Percentiles rank a stretch among this genome's conserved stretches.
Evolutionary conservation across 2,113 vertebrate species (phyloP).

Genomic region (Tenebrosternarchus preto): DNA sequence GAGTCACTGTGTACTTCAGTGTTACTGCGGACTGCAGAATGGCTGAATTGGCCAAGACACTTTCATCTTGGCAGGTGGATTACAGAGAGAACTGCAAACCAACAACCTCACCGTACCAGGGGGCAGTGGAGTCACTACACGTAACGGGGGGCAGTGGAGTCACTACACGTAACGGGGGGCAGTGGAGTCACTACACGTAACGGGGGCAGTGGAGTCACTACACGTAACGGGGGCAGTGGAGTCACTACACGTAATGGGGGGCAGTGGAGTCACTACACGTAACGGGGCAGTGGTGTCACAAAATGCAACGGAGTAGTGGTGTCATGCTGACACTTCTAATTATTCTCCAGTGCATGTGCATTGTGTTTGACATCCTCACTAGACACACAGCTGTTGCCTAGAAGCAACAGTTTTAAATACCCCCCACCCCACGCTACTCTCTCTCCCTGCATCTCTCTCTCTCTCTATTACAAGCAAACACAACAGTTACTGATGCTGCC

Average conservation of each 20-base stretch:
- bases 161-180: neutral
- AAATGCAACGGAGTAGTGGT: too few relatives aligned
- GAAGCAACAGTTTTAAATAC: constrained; percentile 32
- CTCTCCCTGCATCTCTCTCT: neutral
- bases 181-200: neutral
- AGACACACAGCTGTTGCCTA: constrained; percentile 42
- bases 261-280: neutral
- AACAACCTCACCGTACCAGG: neutral
- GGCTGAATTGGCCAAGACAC: neutral
- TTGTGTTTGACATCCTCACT: constrained; percentile 39
- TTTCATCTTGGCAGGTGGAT: neutral
- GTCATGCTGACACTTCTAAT: constrained; percentile 35
- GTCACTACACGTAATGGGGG: too few relatives aligned
- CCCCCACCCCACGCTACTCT: constrained; percentile 8
- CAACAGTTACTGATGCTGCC: constrained; percentile 33
- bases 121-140: neutral
- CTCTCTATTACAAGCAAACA: neutral
- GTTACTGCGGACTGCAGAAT: too few relatives aligned
- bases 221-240: neutral
- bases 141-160: too few relatives aligned
- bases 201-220: too few relatives aligned
- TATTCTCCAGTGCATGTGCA: constrained; percentile 32
- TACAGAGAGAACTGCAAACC: neutral
- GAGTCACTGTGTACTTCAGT: too few relatives aligned
- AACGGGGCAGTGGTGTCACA: neutral